Evolutionary conservation across 2,888 invertebrate species (phyloP).

Genomic region (Phrixothrix hirtus): DNA sequence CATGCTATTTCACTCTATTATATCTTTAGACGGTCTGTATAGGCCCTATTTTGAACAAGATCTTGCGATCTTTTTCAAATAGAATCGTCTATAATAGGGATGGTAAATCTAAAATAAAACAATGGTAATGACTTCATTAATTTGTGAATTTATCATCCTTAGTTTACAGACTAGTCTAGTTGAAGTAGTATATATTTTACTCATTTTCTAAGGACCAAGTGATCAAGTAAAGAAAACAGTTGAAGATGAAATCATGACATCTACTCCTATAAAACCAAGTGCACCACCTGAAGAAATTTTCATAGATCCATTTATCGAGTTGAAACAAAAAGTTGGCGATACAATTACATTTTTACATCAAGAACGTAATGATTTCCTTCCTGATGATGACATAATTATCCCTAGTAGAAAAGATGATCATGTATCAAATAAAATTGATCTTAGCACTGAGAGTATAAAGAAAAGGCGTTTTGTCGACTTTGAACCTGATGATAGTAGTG

Average conservation of each 20-base stretch:
- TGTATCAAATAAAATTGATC: slow-evolving; percentile 48
- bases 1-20: slow-evolving; percentile 15
- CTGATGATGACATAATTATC: slow-evolving; percentile 53
- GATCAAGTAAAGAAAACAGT: slow-evolving; percentile 5
- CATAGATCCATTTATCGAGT: slow-evolving; percentile 44
- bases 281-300: slow-evolving; percentile 22
- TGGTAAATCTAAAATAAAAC: too few relatives aligned
- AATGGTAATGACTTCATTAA: too few relatives aligned
- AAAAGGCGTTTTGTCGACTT: slow-evolving; percentile 27
- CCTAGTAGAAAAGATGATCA: slow-evolving; percentile 54
- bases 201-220: slow-evolving; percentile 27
- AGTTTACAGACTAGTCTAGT: too few relatives aligned
- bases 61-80: too few relatives aligned
- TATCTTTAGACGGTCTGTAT: too few relatives aligned
- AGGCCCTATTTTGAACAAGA: too few relatives aligned
- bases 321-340: slow-evolving; percentile 52
- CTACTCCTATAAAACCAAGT: slow-evolving; percentile 40
- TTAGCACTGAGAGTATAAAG: slow-evolving; percentile 41
- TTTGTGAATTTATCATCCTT: too few relatives aligned
- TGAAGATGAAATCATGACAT: slow-evolving; percentile 40
- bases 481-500: slow-evolving; percentile 11
- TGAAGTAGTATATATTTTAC: slow-evolving; percentile 35
- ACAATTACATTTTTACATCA: slow-evolving; percentile 54
- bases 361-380: slow-evolving; percentile 55
- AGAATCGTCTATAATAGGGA: too few relatives aligned